Evolutionary conservation across 2,888 invertebrate genomes (phyloP).

Genomic region (Agrotis puta): DNA sequence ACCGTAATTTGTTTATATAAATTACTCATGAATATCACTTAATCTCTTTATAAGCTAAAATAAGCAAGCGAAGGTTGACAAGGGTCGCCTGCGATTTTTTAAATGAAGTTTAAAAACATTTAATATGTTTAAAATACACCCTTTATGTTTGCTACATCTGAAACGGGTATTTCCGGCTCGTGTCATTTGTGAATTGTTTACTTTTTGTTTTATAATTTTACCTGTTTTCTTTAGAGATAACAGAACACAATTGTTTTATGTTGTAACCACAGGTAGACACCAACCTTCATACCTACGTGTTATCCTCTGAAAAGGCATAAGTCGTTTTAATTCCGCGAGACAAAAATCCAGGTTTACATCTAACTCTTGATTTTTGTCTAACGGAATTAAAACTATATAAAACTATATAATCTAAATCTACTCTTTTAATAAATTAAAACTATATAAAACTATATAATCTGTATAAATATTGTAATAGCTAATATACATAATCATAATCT

Average conservation of each 20-base stretch:
- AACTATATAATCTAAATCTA: no score
- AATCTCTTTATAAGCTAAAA: conserved; percentile 77
- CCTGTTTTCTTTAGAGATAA: background rate
- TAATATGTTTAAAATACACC: conserved; percentile 70
- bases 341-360: no score
- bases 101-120: conserved; percentile 76
- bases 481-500: no score
- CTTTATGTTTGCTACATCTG: conserved; percentile 59
- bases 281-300: no score
- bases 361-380: no score
- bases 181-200: conserved; percentile 42
- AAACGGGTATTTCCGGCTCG: conserved; percentile 34
- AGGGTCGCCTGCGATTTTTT: conserved; percentile 78
- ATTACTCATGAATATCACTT: conserved; percentile 75
- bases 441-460: no score
- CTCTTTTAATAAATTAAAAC: no score
- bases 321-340: no score
- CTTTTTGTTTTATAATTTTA: conserved; percentile 18
- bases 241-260: background rate
- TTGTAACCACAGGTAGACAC: background rate
- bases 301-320: no score
- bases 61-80: conserved; percentile 77
- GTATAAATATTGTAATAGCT: no score
- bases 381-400: no score
- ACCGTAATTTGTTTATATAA: conserved; percentile 66